phyloP scores from a whole-genome alignment of 1,140 invertebrate genomes.

The Zophobas morio region DNA sequence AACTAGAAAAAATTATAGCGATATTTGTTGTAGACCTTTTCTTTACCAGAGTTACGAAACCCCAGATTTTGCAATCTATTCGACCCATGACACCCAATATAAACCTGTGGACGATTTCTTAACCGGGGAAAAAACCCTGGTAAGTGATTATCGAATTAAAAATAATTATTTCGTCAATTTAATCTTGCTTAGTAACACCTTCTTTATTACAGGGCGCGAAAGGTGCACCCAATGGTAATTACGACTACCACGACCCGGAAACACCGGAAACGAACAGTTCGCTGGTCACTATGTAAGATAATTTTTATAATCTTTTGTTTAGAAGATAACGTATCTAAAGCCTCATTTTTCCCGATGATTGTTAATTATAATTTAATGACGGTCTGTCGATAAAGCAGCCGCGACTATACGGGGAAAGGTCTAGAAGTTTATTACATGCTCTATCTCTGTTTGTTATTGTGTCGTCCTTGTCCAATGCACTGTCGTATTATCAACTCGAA shows the following conservation, averaged over 20 bases:
- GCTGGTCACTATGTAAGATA: conserved; percentile 75
- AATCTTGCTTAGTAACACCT: conserved; percentile 20
- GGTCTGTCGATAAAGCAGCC: background rate
- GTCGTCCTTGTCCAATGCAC: conserved; percentile 14
- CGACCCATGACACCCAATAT: background rate
- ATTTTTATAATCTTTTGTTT: background rate
- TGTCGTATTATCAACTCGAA: background rate
- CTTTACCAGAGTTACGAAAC: background rate
- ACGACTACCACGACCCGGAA: conserved; percentile 52
- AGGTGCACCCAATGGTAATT: conserved; percentile 21
- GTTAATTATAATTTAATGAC: no score
- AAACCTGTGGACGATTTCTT: conserved; percentile 4
- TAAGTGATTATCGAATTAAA: conserved; percentile 37
- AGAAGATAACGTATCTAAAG: no score
- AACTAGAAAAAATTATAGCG: background rate
- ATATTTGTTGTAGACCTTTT: no score
- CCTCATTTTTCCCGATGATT: no score
- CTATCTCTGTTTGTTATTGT: conserved; percentile 24
- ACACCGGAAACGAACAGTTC: conserved; percentile 69
- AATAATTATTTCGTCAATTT: conserved; percentile 13
- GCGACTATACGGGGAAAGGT: background rate
- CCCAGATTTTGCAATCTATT: conserved; percentile 18
- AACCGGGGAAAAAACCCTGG: conserved; percentile 12
- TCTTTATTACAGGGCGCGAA: background rate
- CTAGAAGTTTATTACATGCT: conserved; percentile 30